Evolutionary conservation across 2,888 invertebrate species (phyloP).

Genomic region (Baronia brevicornis): DNA sequence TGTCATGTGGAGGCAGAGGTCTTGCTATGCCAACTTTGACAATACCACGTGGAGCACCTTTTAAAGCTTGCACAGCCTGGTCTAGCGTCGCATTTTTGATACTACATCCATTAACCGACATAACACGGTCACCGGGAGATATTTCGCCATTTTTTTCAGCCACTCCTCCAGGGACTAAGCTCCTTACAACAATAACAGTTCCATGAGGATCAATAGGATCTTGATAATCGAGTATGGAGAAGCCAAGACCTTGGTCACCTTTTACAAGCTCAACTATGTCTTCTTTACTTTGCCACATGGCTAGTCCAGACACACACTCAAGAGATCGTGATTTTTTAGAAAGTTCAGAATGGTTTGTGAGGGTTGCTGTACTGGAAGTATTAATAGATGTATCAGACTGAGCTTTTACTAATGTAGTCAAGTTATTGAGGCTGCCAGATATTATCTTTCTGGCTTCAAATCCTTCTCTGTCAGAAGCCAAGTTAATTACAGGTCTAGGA

Average conservation of each 20-base stretch:
- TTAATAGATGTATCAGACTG: constrained; percentile 96
- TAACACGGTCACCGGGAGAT: constrained; percentile 95
- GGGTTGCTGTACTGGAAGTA: constrained; percentile 88
- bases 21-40: constrained; percentile 95
- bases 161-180: constrained; percentile 98
- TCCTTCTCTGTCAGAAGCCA: constrained; percentile 85
- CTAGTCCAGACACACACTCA: constrained; percentile 95
- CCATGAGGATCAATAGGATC: constrained; percentile 96
- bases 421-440: constrained; percentile 90
- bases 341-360: constrained; percentile 80
- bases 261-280: constrained; percentile 94
- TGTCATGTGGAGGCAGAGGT: constrained; percentile 77
- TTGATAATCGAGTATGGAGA: constrained; percentile 98
- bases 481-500: constrained; percentile 82
- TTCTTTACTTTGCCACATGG: constrained; percentile 97
- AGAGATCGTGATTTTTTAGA: constrained; percentile 91
- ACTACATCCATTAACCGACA: constrained; percentile 92
- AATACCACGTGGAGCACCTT: constrained; percentile 92
- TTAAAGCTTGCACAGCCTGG: constrained; percentile 95
- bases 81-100: constrained; percentile 95
- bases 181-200: constrained; percentile 97
- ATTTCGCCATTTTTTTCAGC: constrained; percentile 96
- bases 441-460: constrained; percentile 88
- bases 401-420: constrained; percentile 90
- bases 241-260: constrained; percentile 97